Base-by-base conservation (phyloP, 2,797 vertebrate species). In the Acanthornis magna region DNA sequence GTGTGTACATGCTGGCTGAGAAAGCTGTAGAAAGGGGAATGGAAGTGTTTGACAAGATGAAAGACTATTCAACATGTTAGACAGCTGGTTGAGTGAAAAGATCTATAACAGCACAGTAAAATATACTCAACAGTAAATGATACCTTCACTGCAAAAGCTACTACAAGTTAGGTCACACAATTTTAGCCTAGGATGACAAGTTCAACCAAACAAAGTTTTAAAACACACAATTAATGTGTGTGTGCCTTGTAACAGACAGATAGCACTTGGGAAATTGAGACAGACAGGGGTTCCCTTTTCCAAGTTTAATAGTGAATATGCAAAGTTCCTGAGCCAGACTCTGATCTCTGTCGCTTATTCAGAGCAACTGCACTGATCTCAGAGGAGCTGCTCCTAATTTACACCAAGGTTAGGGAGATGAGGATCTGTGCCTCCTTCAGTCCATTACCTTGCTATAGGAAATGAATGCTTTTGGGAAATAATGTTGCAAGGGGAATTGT, bases 71-170 rank as follows among this genome's bases (percentile, higher is more conserved):
- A 97, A 93, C 97, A 94, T 96, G 96, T 95, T 91, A 98, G 98
- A 98, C 98, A 99, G 98, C 98, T 98, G 97, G 97, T 96, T 97
- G 98, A 98, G 97, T 97, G 96, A 98, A 97, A 97, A 98, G 97
- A 98, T 97, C 89, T 97, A 92, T 97, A 97, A 97, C 96, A 96
- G 96, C 73, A 88, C 95, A 91, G 88, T 77, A 92, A 97, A 97
- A 98, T 89, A 97, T 77, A 95, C 94, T 95, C 96, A 93, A 97
- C 96, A 96, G 95, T 93, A 95, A 97, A 97, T 94, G 97, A 97
- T 96, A 95, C 97, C 96, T 98, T 97, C 95, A 60, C 72, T 83
- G 94, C 73, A 96, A 90, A 96, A 92, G 85, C 95, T 85, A 81
- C 96, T 91, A 85, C 82, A 87, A 96, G 96, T 94, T 90, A 93